These are phyloP conservation scores for Eurytoma californica DNA, from an alignment of 2,888 invertebrate genomes.

Conservation along the genomic window DNA sequence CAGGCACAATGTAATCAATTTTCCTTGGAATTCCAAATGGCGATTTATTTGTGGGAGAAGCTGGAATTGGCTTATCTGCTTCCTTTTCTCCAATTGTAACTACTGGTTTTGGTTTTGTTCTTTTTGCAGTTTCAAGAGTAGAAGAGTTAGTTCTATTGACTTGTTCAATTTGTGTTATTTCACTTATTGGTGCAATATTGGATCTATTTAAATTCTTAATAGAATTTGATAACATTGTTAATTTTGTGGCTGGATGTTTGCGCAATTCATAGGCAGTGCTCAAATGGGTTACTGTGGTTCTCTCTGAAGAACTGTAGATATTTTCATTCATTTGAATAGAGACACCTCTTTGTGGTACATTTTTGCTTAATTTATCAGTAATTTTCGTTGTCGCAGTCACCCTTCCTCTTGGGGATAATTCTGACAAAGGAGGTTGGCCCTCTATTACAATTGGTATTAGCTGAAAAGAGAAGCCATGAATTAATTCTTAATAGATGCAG, in stretches of 20 bases:
- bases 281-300: neutral
- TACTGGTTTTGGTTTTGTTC: constrained; percentile 75
- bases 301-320: neutral
- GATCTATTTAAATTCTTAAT: neutral
- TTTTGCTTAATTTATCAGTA: constrained; percentile 16
- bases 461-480: constrained; percentile 25
- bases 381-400: constrained; percentile 3
- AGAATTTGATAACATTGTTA: constrained; percentile 13
- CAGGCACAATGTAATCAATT: constrained; percentile 83
- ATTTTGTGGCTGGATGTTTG: constrained; percentile 10
- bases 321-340: too few relatives aligned
- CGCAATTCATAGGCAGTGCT: neutral
- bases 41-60: constrained; percentile 63
- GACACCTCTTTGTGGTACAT: neutral
- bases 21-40: constrained; percentile 67
- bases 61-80: constrained; percentile 66
- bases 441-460: constrained; percentile 37
- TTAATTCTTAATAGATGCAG: neutral
- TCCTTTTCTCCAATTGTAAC: constrained; percentile 75
- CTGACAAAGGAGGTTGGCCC: constrained; percentile 5
- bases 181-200: constrained; percentile 35
- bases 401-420: constrained; percentile 23
- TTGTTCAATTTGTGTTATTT: constrained; percentile 14
- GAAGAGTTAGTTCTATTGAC: neutral
- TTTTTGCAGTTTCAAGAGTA: constrained; percentile 20